phyloP scores from a whole-genome alignment of 2,113 vertebrate species.

The Hemicordylus capensis region DNA sequence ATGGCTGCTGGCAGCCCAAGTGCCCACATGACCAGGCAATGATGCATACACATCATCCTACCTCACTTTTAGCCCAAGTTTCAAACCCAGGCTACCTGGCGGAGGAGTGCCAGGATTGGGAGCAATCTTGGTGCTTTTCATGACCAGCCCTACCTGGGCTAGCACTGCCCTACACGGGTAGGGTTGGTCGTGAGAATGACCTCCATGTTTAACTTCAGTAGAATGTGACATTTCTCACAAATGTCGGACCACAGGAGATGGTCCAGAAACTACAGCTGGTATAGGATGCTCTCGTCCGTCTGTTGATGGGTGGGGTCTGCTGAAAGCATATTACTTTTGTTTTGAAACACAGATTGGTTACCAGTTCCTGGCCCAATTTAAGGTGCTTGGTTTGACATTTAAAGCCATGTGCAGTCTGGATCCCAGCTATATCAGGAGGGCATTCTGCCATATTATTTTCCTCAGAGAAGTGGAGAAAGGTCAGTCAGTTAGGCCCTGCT shows the following conservation, averaged over 20 bases:
- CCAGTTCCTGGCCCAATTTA: not conserved
- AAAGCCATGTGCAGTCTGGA: not conserved
- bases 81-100: too few species aligned
- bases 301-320: not conserved
- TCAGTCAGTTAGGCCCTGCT: not conserved
- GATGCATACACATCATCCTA: too few species aligned
- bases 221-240: too few species aligned
- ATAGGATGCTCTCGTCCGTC: not conserved
- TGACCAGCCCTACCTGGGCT: too few species aligned
- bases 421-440: not conserved
- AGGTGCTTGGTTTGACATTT: not conserved
- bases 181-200: too few species aligned
- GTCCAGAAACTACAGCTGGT: not conserved
- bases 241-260: not conserved
- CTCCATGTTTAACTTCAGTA: not conserved
- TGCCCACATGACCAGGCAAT: too few species aligned
- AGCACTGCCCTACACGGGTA: too few species aligned
- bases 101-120: too few species aligned
- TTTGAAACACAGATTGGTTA: not conserved
- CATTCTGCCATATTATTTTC: not conserved
- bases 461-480: not conserved
- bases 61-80: too few species aligned
- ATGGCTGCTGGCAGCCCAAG: too few species aligned
- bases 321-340: not conserved
- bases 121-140: too few species aligned